Evolutionary conservation across 2,888 invertebrate genomes (phyloP).

Genomic region (Asteroscopus sphinx): DNA sequence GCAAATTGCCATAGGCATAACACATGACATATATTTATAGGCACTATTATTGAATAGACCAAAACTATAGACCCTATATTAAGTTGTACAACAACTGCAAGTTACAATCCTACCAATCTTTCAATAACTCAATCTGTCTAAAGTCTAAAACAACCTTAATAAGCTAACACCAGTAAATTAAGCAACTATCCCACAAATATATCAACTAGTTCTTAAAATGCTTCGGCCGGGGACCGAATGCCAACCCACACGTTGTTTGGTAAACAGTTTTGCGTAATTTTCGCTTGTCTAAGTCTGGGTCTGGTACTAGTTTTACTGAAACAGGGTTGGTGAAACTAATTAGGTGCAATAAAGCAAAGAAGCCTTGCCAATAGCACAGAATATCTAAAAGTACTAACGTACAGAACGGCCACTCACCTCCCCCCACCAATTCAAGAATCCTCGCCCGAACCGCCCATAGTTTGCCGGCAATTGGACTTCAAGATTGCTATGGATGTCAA

Average conservation of each 20-base stretch:
- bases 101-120: background rate
- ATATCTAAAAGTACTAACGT: no score
- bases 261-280: conserved; percentile 66
- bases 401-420: no score
- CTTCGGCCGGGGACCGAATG: conserved; percentile 53
- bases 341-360: background rate
- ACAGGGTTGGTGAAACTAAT: conserved; percentile 25
- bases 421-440: no score
- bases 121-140: conserved; percentile 29
- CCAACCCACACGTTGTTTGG: conserved; percentile 57
- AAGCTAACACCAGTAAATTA: conserved; percentile 23
- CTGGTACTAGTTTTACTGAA: conserved; percentile 43
- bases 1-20: no score
- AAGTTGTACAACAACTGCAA: no score
- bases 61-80: background rate
- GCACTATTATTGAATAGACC: background rate
- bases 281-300: conserved; percentile 51
- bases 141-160: conserved; percentile 7
- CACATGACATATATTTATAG: no score
- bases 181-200: conserved; percentile 52
- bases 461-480: no score
- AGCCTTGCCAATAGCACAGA: no score
- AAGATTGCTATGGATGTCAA: no score
- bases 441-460: no score
- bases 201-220: conserved; percentile 55